Evolutionary conservation across 2,888 invertebrate species (phyloP), one percentile per base, ranked within the genome.

Genomic region (Idaea biselata): DNA sequence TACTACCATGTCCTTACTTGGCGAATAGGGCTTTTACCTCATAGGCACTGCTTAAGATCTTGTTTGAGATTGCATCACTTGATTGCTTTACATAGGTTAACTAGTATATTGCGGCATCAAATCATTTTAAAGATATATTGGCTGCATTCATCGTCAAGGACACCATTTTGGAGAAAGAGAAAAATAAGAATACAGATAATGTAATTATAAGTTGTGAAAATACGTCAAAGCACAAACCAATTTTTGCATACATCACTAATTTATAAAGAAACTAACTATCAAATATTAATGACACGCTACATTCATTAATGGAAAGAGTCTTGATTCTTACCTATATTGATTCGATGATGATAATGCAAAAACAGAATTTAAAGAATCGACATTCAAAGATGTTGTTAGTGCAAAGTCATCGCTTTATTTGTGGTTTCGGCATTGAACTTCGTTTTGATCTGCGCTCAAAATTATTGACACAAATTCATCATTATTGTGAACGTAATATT

Each of bases 381-480:
- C 77, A 44, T 44, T 76, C 72, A 72, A 67, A 71, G 65, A 62
- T 69, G 68, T 44, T 62, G 63, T 62, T 25, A 70, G 58, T 74
- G 79, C 76, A 67, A 63, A 77, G 82, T 87, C 87, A 87, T 84
- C 75, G 74, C 81, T 75, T 44, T 78, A 71, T 73, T 73, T 78
- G 76, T 73, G 72, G 76, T 73, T 71, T 73, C 78, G 82, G 74
- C 85, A 86, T 80, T 88, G 87, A 88, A 87, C 86, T 84, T 83
- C 73, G 68, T 67, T 70, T 61, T 74, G 76, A 72, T 68, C 25
- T 58, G 65, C 65, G 60, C 58, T 58, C 53, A 25, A 25, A n/a
- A 25, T 25, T 25, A 25, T 25, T 25, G 25, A 25, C 25, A 25
- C 25, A 25, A 25, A 25, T 25, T 25, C 25, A 25, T 25, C 25